Percentiles rank a stretch among this genome's conserved stretches.
Evolutionary conservation across 2,888 invertebrate genomes (phyloP).

Genomic region (Synanthedon formicaeformis): DNA sequence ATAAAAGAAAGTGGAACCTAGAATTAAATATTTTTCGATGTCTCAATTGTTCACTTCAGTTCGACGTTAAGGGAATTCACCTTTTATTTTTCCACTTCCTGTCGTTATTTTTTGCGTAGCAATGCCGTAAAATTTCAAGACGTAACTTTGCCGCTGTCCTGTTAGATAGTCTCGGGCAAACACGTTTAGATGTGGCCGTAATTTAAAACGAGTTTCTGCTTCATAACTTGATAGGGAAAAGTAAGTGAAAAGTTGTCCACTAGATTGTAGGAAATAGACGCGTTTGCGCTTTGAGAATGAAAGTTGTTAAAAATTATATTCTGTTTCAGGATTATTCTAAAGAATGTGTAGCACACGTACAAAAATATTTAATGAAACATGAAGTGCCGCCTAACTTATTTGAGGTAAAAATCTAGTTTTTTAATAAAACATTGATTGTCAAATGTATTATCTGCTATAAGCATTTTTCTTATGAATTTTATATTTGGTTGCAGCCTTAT

Average conservation of each 20-base stretch:
- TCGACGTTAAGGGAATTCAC: too few relatives aligned
- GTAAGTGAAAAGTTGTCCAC: not conserved
- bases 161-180: not conserved
- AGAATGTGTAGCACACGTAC: constrained; percentile 97
- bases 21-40: too few relatives aligned
- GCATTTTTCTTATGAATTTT: constrained; percentile 4
- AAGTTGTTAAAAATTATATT: not conserved
- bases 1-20: too few relatives aligned
- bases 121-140: not conserved
- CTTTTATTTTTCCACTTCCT: too few relatives aligned
- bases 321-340: constrained; percentile 94
- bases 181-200: not conserved
- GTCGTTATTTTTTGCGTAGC: too few relatives aligned
- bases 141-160: not conserved
- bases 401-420: constrained; percentile 77
- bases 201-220: not conserved
- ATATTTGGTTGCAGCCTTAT: constrained; percentile 85
- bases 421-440: not conserved
- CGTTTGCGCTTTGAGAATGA: not conserved
- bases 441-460: not conserved
- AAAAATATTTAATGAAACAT: constrained; percentile 96
- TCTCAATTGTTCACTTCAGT: too few relatives aligned
- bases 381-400: constrained; percentile 97
- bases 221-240: not conserved
- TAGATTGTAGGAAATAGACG: not conserved